These are phyloP conservation scores for Syncerus caffer DNA, from an alignment of 2,797 vertebrate genomes.

Conservation along the genomic window DNA sequence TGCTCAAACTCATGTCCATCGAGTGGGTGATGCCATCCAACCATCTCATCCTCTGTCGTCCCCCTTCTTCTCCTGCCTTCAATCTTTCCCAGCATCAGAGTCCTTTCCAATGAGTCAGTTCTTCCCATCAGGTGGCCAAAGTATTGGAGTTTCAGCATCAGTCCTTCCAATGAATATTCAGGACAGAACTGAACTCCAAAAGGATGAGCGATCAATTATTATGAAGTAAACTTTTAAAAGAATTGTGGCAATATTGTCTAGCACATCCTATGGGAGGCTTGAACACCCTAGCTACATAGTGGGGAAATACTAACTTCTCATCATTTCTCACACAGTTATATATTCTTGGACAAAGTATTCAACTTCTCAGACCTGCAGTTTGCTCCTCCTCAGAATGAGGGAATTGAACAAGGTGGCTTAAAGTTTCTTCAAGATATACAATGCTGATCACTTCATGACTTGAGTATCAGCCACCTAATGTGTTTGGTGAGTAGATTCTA, in stretches of 20 bases:
- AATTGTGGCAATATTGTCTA: neutral
- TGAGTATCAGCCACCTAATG: neutral
- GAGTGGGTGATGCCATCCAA: neutral
- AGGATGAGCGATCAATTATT: neutral
- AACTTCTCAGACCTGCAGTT: neutral
- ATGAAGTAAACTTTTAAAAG: neutral
- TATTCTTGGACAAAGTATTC: neutral
- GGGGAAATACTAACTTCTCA: neutral
- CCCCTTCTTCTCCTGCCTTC: neutral
- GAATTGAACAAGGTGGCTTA: neutral
- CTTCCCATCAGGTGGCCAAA: neutral
- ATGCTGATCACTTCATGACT: neutral
- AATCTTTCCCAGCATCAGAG: neutral
- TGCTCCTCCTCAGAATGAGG: neutral
- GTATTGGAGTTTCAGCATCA: neutral
- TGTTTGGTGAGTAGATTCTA: neutral
- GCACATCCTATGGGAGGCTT: neutral
- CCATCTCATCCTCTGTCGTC: neutral
- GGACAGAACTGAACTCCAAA: neutral
- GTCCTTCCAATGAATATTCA: neutral
- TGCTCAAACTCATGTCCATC: neutral
- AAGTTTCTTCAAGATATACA: neutral
- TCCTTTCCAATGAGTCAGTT: neutral
- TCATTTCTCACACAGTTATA: neutral
- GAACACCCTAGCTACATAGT: neutral